Base-by-base conservation (phyloP, 2,797 vertebrate genomes). In the Tarsius wallacei region DNA sequence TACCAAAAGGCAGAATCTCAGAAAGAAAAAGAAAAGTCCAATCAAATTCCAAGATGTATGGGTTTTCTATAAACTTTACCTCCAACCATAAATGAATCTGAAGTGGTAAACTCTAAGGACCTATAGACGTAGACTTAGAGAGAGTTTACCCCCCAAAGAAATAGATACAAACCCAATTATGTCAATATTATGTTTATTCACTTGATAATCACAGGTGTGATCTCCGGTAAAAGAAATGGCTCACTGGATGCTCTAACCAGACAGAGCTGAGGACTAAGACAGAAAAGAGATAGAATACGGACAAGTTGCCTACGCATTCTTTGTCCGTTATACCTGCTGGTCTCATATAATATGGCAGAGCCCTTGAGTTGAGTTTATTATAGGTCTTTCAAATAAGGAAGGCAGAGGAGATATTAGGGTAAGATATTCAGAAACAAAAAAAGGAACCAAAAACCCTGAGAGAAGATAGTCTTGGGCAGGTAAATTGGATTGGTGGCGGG, bases 21-120 rank as follows among this genome's bases (percentile, higher is more conserved):
- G 26, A 86, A 84, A 83, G 74, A 87, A 93, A 87, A 87, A 83
- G 55, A 77, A 86, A 93, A 94, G 83, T 61, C 61, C 1, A 71
- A 31, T 73, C 13, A 59, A 86, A 22, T 57, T 33, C 74, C 42
- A 53, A 77, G 86, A 90, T 74, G 26, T 84, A 51, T 78, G 49
- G 89, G 26, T 9, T 94, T 90, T 96, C 81, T 82, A 2, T 77
- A 70, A 93, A 89, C 53, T 57, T 71, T 53, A 21, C 7, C 78
- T 97, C 76, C 93, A 6, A 42, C 57, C 6, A 31, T 87, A 96
- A 88, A 26, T 22, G 36, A 89, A 15, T 1, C 78, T 77, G n/a
- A 87, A 96, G 13, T 85, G 16, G 28, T 76, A 74, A 16, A 49
- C 11, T 81, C 64, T 68, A 82, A 91, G 22, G 24, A 49, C 31